Conservation (phyloP, 2,888 invertebrate genomes). For the Hylaea fasciaria region DNA sequence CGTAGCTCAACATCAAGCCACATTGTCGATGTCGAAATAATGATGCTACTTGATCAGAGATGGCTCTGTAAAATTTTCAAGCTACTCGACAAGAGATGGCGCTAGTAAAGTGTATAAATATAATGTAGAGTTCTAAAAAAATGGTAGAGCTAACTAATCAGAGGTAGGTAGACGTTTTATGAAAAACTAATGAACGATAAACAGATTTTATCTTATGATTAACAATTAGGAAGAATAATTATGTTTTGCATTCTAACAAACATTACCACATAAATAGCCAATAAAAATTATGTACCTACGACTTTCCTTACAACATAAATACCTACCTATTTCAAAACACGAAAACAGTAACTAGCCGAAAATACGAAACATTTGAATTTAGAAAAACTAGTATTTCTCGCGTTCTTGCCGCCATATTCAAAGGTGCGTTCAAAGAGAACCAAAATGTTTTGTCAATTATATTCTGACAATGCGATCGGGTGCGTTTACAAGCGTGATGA, state of each 20-base stretch:
- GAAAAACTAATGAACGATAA: no score
- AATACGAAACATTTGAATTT: conserved; percentile 24
- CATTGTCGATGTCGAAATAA: not conserved
- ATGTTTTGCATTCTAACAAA: not conserved
- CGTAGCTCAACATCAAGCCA: not conserved
- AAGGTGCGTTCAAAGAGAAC: conserved; percentile 33
- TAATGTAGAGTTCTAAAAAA: not conserved
- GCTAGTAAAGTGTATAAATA: not conserved
- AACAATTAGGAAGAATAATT: no score
- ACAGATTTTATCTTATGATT: no score
- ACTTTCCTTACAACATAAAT: conserved; percentile 27
- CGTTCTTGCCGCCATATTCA: conserved; percentile 31
- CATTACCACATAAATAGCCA: conserved; percentile 17
- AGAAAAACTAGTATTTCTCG: conserved; percentile 25
- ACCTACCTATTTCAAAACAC: not conserved
- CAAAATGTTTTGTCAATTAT: conserved; percentile 61
- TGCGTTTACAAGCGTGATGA: conserved; percentile 34
- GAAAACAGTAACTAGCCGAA: conserved; percentile 2
- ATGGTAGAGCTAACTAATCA: not conserved
- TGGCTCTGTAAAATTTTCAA: conserved; percentile 5
- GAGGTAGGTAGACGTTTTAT: no score
- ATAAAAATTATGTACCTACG: conserved; percentile 18
- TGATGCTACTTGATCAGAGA: conserved; percentile 24
- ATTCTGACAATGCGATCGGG: conserved; percentile 41
- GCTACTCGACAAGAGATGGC: conserved; percentile 10